These are phyloP conservation scores for Podotricha telesiphe DNA, from an alignment of 2,888 invertebrate genomes.

Conservation along the genomic window DNA sequence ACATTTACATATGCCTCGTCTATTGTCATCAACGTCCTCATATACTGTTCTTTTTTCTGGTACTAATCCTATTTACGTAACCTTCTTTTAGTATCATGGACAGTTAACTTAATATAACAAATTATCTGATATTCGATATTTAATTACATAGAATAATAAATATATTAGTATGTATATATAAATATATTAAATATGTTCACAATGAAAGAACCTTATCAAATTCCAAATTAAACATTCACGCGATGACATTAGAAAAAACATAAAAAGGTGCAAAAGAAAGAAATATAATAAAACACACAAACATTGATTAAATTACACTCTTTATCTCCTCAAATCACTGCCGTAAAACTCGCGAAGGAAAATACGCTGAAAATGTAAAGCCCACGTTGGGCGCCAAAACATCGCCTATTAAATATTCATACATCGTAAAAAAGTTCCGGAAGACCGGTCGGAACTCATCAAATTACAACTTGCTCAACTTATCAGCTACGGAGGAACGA, in stretches of 20 bases:
- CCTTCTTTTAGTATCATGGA: too few relatives aligned
- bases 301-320: conserved; percentile 57
- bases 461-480: conserved; percentile 68
- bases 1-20: too few relatives aligned
- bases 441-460: conserved; percentile 64
- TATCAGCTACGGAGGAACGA: conserved; percentile 50
- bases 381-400: conserved; percentile 67
- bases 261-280: conserved; percentile 35
- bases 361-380: conserved; percentile 54
- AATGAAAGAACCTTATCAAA: too few relatives aligned
- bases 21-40: too few relatives aligned
- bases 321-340: conserved; percentile 57
- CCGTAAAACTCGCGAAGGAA: conserved; percentile 52
- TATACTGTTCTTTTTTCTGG: too few relatives aligned
- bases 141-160: too few relatives aligned
- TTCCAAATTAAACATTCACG: conserved; percentile 9
- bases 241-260: conserved; percentile 27
- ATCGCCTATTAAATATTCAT: conserved; percentile 70
- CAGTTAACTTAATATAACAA: too few relatives aligned
- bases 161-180: too few relatives aligned
- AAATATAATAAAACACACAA: conserved; percentile 44
- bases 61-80: too few relatives aligned
- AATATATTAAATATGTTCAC: too few relatives aligned
- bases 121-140: too few relatives aligned
- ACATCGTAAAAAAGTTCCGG: conserved; percentile 62